A percentile compares a stretch with the other conserved stretches of the same genome.
phyloP scores from a whole-genome alignment of 1,140 invertebrate genomes.

The Cydia strobilella region DNA sequence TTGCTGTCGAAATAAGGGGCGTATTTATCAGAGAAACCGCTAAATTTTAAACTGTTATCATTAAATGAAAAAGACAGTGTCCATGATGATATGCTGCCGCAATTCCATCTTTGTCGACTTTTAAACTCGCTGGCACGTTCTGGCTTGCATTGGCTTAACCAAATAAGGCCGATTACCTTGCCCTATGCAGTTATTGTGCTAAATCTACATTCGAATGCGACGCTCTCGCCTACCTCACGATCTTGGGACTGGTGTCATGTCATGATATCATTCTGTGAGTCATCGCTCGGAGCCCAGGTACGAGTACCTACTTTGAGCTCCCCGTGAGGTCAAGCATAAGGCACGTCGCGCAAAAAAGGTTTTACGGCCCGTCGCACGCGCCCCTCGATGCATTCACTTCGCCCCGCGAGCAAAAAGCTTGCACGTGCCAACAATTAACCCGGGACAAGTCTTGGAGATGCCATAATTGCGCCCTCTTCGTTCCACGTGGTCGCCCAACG shows the following conservation, averaged over 20 bases:
- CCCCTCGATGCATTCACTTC: slow-evolving; percentile 53
- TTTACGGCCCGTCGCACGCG: slow-evolving; percentile 49
- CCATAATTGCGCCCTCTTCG: slow-evolving; percentile 54
- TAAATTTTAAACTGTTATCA: not conserved
- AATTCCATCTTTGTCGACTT: not conserved
- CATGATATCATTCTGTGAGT: slow-evolving; percentile 66
- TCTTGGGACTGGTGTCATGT: slow-evolving; percentile 49
- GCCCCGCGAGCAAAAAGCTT: slow-evolving; percentile 55
- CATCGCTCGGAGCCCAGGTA: slow-evolving; percentile 55
- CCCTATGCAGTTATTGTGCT: slow-evolving; percentile 20
- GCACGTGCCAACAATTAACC: slow-evolving; percentile 74
- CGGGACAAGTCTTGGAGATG: slow-evolving; percentile 47
- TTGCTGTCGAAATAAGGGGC: not conserved
- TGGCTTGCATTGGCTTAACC: slow-evolving; percentile 11
- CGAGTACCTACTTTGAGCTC: slow-evolving; percentile 42
- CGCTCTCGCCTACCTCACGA: slow-evolving; percentile 17
- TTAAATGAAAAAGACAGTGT: not conserved
- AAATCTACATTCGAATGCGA: slow-evolving; percentile 14
- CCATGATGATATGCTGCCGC: not conserved
- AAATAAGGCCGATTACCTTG: slow-evolving; percentile 20
- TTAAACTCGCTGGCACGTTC: slow-evolving; percentile 1
- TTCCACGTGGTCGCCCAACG: slow-evolving; percentile 66
- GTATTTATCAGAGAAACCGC: not conserved
- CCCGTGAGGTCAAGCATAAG: slow-evolving; percentile 49
- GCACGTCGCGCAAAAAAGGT: slow-evolving; percentile 47